Percentiles rank a stretch among this genome's conserved stretches.
phyloP scores from a whole-genome alignment of 1,140 invertebrate species.

The Pararge aegeria region DNA sequence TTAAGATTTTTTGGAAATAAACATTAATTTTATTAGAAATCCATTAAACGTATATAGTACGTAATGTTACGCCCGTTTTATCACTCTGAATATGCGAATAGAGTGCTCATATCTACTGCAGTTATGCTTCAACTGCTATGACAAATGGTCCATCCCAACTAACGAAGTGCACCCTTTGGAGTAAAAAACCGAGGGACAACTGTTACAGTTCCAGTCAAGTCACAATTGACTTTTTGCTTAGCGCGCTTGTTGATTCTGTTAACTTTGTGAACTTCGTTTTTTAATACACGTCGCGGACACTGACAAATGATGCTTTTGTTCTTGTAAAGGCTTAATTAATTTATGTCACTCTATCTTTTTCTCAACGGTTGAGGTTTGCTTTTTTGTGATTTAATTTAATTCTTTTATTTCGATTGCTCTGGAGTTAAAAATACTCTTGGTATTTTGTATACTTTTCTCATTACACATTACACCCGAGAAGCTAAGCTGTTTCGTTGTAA shows the following conservation, averaged over 20 bases:
- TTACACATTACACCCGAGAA: too few species aligned
- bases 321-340: slow-evolving; percentile 30
- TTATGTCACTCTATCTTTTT: slow-evolving; percentile 13
- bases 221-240: slow-evolving; percentile 12
- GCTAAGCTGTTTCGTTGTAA: too few species aligned
- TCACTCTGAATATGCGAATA: not conserved
- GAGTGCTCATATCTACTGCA: slow-evolving; percentile 1
- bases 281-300: slow-evolving; percentile 25
- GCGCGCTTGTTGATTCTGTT: slow-evolving; percentile 16
- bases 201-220: slow-evolving; percentile 4
- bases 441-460: not conserved
- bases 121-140: not conserved
- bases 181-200: slow-evolving; percentile 14
- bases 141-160: slow-evolving; percentile 7
- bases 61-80: not conserved
- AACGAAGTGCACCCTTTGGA: slow-evolving; percentile 5
- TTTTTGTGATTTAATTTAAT: slow-evolving; percentile 1
- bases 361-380: slow-evolving; percentile 7
- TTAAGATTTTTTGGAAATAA: too few species aligned
- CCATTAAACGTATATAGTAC: too few species aligned
- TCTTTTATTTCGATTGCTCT: not conserved
- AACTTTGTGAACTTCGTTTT: slow-evolving; percentile 24
- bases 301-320: slow-evolving; percentile 33
- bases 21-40: too few species aligned
- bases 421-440: not conserved